These are phyloP conservation scores for Myotis lucifugus DNA, from an alignment of 2,113 vertebrate species.

Conservation along the genomic window DNA sequence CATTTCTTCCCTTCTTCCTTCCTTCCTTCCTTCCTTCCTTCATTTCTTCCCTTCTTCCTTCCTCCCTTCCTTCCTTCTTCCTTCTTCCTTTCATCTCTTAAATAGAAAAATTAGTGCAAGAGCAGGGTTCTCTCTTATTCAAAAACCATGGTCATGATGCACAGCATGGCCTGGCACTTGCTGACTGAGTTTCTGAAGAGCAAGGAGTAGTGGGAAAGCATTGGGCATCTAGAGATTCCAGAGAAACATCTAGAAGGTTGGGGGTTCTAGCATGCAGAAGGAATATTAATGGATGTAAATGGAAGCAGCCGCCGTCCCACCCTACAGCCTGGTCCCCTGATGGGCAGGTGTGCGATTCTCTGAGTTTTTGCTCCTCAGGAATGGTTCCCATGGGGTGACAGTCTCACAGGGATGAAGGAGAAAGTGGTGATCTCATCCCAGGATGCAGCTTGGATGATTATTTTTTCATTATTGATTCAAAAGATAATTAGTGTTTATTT, in stretches of 20 bases:
- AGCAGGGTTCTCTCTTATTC: not conserved
- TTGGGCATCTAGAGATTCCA: not conserved
- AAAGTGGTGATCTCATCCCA: not conserved
- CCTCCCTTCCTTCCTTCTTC: no score
- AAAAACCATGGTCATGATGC: not conserved
- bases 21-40: not conserved
- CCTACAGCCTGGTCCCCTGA: not conserved
- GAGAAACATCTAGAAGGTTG: not conserved
- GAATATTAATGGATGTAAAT: not conserved
- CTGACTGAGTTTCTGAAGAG: not conserved
- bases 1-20: no score
- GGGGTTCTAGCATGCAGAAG: not conserved
- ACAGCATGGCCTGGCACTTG: not conserved
- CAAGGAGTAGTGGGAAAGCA: not conserved
- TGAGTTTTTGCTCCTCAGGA: not conserved
- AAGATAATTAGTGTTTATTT: not conserved
- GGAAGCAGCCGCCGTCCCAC: not conserved
- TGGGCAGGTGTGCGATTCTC: rapidly evolving
- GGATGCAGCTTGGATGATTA: not conserved
- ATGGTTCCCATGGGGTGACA: not conserved
- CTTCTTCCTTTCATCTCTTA: not conserved
- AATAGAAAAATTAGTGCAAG: not conserved
- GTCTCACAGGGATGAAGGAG: not conserved
- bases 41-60: not conserved
- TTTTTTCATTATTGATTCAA: not conserved